Evolutionary conservation across 2,113 vertebrate genomes (phyloP).

Genomic region (Collichthys lucidus): DNA sequence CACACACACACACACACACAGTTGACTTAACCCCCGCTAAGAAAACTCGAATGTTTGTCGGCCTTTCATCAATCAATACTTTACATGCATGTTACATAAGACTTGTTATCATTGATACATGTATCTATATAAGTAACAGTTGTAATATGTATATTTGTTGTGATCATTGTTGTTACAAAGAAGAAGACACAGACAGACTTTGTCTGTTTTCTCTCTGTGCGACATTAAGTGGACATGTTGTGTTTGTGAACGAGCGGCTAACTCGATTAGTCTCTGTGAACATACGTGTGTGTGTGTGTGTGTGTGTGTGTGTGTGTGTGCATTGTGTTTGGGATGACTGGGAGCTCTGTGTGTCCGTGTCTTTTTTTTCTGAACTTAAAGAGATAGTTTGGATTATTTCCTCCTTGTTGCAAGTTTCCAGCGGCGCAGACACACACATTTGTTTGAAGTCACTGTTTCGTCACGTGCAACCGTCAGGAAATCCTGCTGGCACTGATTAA

Average conservation of each 20-base stretch:
- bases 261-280: slow-evolving; percentile 2
- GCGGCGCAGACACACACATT: no score
- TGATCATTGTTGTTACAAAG: no score
- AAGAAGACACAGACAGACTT: no score
- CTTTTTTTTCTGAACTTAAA: background rate
- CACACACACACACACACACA: slow-evolving; percentile 8
- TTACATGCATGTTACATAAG: background rate
- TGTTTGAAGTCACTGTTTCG: no score
- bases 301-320: background rate
- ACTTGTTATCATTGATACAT: background rate
- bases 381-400: no score
- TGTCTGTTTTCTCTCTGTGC: background rate
- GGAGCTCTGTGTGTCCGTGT: slow-evolving; percentile 24
- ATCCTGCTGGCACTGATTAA: no score
- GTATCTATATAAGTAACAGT: background rate
- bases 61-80: background rate
- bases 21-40: background rate
- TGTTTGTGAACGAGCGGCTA: background rate
- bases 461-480: no score
- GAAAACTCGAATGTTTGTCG: background rate
- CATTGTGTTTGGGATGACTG: slow-evolving; percentile 30
- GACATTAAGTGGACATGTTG: background rate
- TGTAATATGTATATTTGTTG: no score
- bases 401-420: no score
- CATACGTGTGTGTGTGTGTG: no score